Conservation (phyloP, 2,888 invertebrate species). For the Pseudococcus viburni region DNA sequence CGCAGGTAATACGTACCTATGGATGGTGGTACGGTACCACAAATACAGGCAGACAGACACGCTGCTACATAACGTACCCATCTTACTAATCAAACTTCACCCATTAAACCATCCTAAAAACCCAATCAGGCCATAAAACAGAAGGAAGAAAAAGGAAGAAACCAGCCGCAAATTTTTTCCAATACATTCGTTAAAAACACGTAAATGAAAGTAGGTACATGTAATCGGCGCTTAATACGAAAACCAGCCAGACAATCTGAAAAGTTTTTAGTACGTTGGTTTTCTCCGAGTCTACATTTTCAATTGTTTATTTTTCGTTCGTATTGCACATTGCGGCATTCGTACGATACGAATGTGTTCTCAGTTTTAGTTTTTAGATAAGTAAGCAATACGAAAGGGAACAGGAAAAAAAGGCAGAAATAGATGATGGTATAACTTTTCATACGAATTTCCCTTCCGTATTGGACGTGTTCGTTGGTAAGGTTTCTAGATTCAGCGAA, state of each 20-base stretch:
- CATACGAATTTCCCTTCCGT: background rate
- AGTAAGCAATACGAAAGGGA: background rate
- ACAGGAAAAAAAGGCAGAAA: background rate
- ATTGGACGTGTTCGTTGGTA: background rate
- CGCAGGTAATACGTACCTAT: no score
- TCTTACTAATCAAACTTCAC: conserved; percentile 13
- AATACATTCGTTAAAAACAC: background rate
- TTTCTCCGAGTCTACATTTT: background rate
- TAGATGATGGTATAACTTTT: background rate
- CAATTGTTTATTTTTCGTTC: background rate
- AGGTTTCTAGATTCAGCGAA: background rate
- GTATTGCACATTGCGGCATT: background rate
- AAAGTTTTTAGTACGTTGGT: background rate
- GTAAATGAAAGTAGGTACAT: background rate
- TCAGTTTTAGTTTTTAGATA: background rate
- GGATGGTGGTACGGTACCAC: no score
- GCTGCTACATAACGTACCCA: background rate
- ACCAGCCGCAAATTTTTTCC: background rate
- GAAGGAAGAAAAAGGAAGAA: background rate
- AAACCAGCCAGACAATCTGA: background rate
- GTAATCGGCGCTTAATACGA: background rate
- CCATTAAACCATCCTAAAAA: background rate
- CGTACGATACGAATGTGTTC: background rate
- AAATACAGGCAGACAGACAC: no score
- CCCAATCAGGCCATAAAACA: background rate